Percentiles rank a stretch among this genome's conserved stretches.
These are phyloP conservation scores for Urophycis tenuis DNA, from an alignment of 2,797 vertebrate species.

Conservation along the genomic window DNA sequence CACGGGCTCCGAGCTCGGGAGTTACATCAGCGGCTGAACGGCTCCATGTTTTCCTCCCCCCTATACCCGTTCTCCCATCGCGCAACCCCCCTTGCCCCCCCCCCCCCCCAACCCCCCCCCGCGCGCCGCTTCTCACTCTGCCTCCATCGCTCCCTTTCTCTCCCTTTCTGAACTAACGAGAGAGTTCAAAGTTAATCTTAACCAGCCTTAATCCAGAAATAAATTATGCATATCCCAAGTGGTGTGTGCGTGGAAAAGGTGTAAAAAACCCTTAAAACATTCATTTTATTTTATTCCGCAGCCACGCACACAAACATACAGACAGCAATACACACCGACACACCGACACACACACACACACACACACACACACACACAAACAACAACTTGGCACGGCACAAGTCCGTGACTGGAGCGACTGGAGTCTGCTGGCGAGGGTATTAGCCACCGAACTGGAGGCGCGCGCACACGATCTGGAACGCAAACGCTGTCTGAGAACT, in stretches of 20 bases:
- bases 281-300: conserved; percentile 32
- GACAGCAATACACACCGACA: background rate
- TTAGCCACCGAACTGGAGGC: conserved; percentile 57
- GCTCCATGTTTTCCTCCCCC: no score
- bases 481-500: conserved; percentile 59
- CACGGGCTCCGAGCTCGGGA: background rate
- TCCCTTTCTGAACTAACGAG: conserved; percentile 39
- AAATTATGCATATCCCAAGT: conserved; percentile 64
- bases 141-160: no score
- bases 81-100: no score
- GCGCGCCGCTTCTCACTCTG: no score
- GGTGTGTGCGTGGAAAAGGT: conserved; percentile 39
- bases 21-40: background rate
- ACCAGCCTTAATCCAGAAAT: conserved; percentile 61
- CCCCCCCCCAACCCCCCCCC: no score
- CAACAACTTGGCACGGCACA: conserved; percentile 45
- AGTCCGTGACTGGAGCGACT: conserved; percentile 39
- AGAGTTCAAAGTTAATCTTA: conserved; percentile 60
- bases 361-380: background rate
- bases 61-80: no score
- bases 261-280: conserved; percentile 59
- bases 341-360: conserved; percentile 2
- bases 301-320: conserved; percentile 14
- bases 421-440: conserved; percentile 46
- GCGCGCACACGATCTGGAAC: conserved; percentile 51